Evolutionary conservation across 2,113 vertebrate species (phyloP), one percentile per base, ranked within the genome.

Genomic region (Phodopus roborovskii): DNA sequence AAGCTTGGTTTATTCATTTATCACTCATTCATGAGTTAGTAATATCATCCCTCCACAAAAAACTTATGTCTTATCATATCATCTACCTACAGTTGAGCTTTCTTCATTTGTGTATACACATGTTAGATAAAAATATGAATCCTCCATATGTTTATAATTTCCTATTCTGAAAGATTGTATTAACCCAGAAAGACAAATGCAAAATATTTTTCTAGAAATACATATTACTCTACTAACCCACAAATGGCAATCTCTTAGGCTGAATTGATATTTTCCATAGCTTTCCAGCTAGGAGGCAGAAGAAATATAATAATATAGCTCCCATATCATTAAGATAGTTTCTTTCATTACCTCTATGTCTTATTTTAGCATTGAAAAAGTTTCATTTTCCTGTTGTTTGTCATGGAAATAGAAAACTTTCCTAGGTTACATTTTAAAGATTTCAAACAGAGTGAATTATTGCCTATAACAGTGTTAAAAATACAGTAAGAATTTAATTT

Each of bases 291-390:
- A 78, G 33, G n/a, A 53, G 39, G 28, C 9, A 90, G 22, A 84
- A 64, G 39, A 60, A 64, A 90, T 16, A 26, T 68, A 82, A 87
- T 28, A 30, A 42, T 42, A 16, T 13, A 90, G n/a, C 42, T 6
- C 68, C 0, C 56, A 60, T 58, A n/a, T 8, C 10, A 83, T n/a
- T 77, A 66, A 50, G 56, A 42, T 26, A 3, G 42, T 83, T 62
- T 83, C 33, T 83, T 83, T 83, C 22, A 19, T n/a, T 92, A 3
- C 28, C 56, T 8, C 19, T 6, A 36, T 5, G 1, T 79, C 16
- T 9, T 16, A 42, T 84, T 94, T 96, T n/a, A 83, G 20, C 33
- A 86, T 90, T 88, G 78, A 87, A 89, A 89, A 85, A 53, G 53
- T 2, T 20, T 66, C 53, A 70, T 50, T 22, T 66, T 82, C 16